phyloP scores from a whole-genome alignment of 1,140 invertebrate genomes.

The Drosophila erecta region DNA sequence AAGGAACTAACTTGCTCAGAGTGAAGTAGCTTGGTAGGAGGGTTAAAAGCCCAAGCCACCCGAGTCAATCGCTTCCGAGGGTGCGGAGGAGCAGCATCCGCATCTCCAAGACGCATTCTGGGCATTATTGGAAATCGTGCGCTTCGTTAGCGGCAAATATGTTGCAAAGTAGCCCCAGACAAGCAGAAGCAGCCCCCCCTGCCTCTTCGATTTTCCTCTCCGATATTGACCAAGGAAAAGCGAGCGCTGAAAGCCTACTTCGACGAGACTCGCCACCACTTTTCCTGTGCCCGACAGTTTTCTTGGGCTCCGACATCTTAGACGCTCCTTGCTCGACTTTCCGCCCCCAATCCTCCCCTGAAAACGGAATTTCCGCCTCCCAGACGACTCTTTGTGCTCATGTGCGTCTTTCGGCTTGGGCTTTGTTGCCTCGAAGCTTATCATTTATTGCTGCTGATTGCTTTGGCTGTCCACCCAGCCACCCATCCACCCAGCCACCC shows the following conservation, averaged over 20 bases:
- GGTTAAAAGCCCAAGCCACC: neutral
- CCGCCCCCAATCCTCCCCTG: neutral
- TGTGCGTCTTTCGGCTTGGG: conserved; percentile 47
- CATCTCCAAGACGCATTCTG: conserved; percentile 51
- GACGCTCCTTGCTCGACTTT: conserved; percentile 1
- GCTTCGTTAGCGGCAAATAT: conserved; percentile 80
- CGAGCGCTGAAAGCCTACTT: conserved; percentile 28
- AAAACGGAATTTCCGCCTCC: conserved; percentile 19
- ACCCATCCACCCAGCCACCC: neutral
- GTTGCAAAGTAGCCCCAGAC: conserved; percentile 73
- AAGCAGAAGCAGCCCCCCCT: neutral
- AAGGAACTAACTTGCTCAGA: no score
- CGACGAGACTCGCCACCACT: conserved; percentile 1
- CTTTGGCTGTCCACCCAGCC: conserved; percentile 41
- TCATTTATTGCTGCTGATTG: conserved; percentile 81
- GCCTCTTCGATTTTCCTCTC: conserved; percentile 1
- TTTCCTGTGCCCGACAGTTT: conserved; percentile 20
- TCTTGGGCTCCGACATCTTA: conserved; percentile 18
- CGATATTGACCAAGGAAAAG: conserved; percentile 20
- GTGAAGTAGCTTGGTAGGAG: no score
- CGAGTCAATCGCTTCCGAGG: neutral
- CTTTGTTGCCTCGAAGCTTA: conserved; percentile 68
- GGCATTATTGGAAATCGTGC: conserved; percentile 72
- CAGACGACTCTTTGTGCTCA: conserved; percentile 9
- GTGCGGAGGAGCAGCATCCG: conserved; percentile 24